Percentiles rank a stretch among this genome's conserved stretches.
Conservation (phyloP, 2,888 invertebrate species). For the Cosmopolites sordidus region DNA sequence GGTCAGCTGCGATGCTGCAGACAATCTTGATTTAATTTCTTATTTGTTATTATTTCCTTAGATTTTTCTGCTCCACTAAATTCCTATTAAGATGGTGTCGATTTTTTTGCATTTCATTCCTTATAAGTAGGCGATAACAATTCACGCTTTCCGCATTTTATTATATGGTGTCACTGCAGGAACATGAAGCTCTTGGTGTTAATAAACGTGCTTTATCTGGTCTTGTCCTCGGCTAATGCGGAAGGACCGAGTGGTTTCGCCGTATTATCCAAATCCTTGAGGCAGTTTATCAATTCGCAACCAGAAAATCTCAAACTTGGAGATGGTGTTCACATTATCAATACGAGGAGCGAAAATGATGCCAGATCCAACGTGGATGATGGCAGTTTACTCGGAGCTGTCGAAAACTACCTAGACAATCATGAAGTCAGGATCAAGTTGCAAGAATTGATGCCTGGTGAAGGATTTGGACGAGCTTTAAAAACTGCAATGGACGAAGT, state of each 20-base stretch:
- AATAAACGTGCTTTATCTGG: slow-evolving; percentile 30
- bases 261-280: slow-evolving; percentile 46
- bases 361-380: slow-evolving; percentile 52
- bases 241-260: slow-evolving; percentile 39
- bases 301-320: slow-evolving; percentile 56
- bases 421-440: slow-evolving; percentile 71
- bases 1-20: slow-evolving; percentile 35
- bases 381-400: slow-evolving; percentile 54
- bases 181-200: slow-evolving; percentile 42
- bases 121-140: slow-evolving; percentile 31
- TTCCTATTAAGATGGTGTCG: slow-evolving; percentile 37
- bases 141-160: slow-evolving; percentile 31
- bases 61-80: slow-evolving; percentile 49
- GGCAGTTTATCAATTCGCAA: slow-evolving; percentile 52
- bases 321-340: slow-evolving; percentile 63
- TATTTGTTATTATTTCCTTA: slow-evolving; percentile 39
- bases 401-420: slow-evolving; percentile 65
- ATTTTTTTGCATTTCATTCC: slow-evolving; percentile 31
- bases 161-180: slow-evolving; percentile 27
- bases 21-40: slow-evolving; percentile 39
- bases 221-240: slow-evolving; percentile 24
- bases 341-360: slow-evolving; percentile 51
- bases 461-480: slow-evolving; percentile 52
- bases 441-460: slow-evolving; percentile 63
- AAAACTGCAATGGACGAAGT: slow-evolving; percentile 55